phyloP scores from a whole-genome alignment of 2,113 vertebrate species.

The Monopterus albus region DNA sequence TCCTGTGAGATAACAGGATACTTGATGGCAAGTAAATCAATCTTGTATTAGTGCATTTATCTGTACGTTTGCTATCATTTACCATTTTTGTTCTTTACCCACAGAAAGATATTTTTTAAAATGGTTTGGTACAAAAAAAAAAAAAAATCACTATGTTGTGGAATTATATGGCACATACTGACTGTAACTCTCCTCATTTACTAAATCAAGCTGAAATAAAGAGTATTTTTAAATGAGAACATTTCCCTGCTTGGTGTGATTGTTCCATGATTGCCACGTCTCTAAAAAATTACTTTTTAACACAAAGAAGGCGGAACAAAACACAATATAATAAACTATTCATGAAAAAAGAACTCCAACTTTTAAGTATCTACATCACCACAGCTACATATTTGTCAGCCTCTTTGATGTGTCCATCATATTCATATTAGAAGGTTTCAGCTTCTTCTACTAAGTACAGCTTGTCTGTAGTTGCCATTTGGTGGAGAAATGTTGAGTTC shows the following conservation, averaged over 20 bases:
- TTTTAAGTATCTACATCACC: conserved; percentile 31
- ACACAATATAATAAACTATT: conserved; percentile 50
- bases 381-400: conserved; percentile 32
- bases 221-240: neutral
- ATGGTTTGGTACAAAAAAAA: neutral
- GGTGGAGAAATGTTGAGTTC: neutral
- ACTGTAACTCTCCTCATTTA: neutral
- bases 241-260: neutral
- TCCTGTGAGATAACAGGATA: no score
- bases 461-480: conserved; percentile 27
- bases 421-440: conserved; percentile 5
- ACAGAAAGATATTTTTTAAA: neutral
- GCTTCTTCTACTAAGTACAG: conserved; percentile 11
- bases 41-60: neutral
- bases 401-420: conserved; percentile 59
- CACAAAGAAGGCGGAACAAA: conserved; percentile 21
- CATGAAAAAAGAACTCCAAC: conserved; percentile 42
- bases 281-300: conserved; percentile 17
- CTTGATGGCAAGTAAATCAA: neutral
- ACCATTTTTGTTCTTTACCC: neutral
- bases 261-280: conserved; percentile 24
- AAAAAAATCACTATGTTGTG: neutral
- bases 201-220: neutral
- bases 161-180: neutral
- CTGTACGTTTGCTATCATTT: neutral